Percentiles rank a stretch among this genome's conserved stretches.
These are phyloP conservation scores for Eremobia ochroleuca DNA, from an alignment of 2,888 invertebrate species.

Conservation along the genomic window DNA sequence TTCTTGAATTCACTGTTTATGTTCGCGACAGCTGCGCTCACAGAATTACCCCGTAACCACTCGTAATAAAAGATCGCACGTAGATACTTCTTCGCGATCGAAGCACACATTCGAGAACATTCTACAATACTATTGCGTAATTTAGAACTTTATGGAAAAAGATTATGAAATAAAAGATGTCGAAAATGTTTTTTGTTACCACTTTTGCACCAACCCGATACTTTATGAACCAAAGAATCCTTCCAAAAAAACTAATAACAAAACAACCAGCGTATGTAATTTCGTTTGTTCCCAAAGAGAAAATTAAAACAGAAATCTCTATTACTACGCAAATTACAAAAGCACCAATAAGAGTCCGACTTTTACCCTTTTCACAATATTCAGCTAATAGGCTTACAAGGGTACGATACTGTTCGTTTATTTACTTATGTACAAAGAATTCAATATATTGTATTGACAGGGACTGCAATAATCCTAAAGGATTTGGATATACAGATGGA, in stretches of 20 bases:
- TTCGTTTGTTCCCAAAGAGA: conserved; percentile 22
- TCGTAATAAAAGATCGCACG: too few species aligned
- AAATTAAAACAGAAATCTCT: conserved; percentile 46
- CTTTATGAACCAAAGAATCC: conserved; percentile 1
- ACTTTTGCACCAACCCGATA: too few species aligned
- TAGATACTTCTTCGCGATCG: too few species aligned
- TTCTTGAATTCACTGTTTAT: too few species aligned
- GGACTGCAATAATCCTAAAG: conserved; percentile 46
- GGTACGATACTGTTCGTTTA: conserved; percentile 53
- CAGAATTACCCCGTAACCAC: too few species aligned
- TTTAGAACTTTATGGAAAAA: too few species aligned
- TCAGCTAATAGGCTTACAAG: conserved; percentile 61
- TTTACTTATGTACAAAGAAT: conserved; percentile 62
- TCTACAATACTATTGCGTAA: too few species aligned
- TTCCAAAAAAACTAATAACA: conserved; percentile 23
- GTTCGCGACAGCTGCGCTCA: too few species aligned
- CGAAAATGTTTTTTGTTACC: too few species aligned
- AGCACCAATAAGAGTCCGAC: conserved; percentile 32
- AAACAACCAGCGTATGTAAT: conserved; percentile 26
- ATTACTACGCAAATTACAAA: conserved; percentile 40
- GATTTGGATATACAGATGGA: conserved; percentile 23
- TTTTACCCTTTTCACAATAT: conserved; percentile 53
- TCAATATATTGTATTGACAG: conserved; percentile 62
- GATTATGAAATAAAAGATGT: too few species aligned
- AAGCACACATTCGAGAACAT: too few species aligned